A percentile compares a stretch with the other conserved stretches of the same genome.
Conservation (phyloP, 2,113 vertebrate species). For the Pleuronectes platessa region DNA sequence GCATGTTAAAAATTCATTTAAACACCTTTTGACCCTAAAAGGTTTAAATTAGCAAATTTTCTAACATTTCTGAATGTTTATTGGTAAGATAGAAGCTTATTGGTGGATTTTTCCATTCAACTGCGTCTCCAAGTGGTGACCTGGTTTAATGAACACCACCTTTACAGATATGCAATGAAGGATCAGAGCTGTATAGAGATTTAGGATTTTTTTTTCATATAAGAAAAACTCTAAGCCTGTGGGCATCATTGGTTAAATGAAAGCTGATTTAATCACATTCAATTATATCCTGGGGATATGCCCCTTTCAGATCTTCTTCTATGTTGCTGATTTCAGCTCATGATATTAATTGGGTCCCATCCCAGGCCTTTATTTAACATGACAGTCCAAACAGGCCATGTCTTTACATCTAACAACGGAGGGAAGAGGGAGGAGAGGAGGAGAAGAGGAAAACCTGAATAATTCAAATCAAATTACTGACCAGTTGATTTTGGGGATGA, state of each 20-base stretch:
- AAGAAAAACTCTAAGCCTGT: constrained; percentile 61
- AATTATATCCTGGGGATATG: constrained; percentile 80
- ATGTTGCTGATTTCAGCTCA: constrained; percentile 81
- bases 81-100: not conserved
- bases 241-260: constrained; percentile 81
- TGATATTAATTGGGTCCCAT: constrained; percentile 90
- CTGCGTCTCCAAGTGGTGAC: not conserved
- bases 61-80: no score
- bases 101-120: not conserved
- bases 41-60: no score
- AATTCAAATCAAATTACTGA: constrained; percentile 86
- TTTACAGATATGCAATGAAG: constrained; percentile 40
- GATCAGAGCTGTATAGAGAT: constrained; percentile 8
- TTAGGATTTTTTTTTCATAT: constrained; percentile 1
- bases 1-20: no score
- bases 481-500: constrained; percentile 86
- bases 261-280: constrained; percentile 84
- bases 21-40: no score
- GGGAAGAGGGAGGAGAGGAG: constrained; percentile 23
- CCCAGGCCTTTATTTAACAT: constrained; percentile 85
- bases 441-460: constrained; percentile 60
- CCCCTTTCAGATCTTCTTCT: constrained; percentile 75
- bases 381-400: constrained; percentile 83
- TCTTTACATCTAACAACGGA: constrained; percentile 75
- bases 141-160: not conserved